phyloP scores from a whole-genome alignment of 30 jellyfish, hydroid and myxozoan genomes.

The Turritopsis dohrnii region DNA sequence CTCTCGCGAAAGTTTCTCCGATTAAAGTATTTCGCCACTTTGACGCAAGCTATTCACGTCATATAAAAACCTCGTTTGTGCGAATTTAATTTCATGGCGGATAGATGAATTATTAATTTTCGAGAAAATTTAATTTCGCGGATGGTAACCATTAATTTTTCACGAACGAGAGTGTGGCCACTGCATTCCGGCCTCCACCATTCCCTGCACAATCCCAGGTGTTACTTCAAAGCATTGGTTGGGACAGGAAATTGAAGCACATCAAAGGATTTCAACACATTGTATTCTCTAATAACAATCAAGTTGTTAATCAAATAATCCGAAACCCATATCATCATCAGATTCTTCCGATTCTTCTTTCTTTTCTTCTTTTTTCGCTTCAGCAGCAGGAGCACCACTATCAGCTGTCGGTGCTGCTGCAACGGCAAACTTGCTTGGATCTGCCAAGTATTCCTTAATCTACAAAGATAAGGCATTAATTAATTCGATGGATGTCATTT shows the following conservation, averaged over 20 bases:
- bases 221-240: background rate
- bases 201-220: background rate
- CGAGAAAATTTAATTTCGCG: no score
- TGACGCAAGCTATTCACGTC: no score
- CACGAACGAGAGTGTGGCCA: no score
- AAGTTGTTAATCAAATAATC: slow-evolving; percentile 65
- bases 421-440: slow-evolving; percentile 89
- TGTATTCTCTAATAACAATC: background rate
- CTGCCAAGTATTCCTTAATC: slow-evolving; percentile 80
- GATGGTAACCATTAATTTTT: no score
- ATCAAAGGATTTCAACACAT: background rate
- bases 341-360: slow-evolving; percentile 62
- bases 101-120: no score
- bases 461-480: background rate
- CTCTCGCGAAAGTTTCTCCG: no score
- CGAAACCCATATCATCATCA: slow-evolving; percentile 94
- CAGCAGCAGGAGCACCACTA: slow-evolving; percentile 42
- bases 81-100: no score
- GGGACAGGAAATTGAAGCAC: background rate
- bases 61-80: no score
- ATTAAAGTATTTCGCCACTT: no score
- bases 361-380: slow-evolving; percentile 39
- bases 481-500: background rate
- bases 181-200: slow-evolving; percentile 9
- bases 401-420: slow-evolving; percentile 89